These are phyloP conservation scores for Rhodeus uyekii DNA, from an alignment of 2,797 vertebrate species.

Conservation along the genomic window DNA sequence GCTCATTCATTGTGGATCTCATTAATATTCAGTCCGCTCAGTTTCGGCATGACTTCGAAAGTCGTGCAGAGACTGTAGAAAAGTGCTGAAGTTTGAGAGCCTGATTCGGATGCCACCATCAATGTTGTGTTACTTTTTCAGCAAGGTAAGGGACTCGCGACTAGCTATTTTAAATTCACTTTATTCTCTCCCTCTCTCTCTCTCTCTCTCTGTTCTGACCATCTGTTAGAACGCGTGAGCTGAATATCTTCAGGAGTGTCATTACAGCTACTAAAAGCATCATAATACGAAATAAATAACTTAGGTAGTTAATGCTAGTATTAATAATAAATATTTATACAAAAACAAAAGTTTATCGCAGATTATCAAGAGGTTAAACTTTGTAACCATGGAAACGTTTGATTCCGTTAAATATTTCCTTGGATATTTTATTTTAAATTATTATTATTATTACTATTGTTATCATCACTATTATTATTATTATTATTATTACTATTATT, in stretches of 20 bases:
- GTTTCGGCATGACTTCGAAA: neutral
- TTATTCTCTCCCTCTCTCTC: neutral
- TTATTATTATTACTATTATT: too few relatives aligned
- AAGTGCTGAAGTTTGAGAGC: neutral
- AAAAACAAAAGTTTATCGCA: neutral
- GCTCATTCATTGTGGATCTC: constrained; percentile 8
- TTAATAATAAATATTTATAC: neutral
- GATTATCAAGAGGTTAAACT: neutral
- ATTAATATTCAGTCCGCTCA: neutral
- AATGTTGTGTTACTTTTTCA: neutral
- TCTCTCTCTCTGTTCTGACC: neutral
- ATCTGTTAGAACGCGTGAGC: neutral
- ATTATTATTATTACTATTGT: too few relatives aligned
- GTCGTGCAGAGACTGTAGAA: neutral
- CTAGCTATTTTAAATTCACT: neutral
- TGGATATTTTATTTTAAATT: too few relatives aligned
- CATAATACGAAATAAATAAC: neutral
- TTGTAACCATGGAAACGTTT: too few relatives aligned
- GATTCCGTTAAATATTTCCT: neutral
- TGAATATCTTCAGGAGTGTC: neutral
- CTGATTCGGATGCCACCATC: neutral
- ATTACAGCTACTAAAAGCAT: neutral
- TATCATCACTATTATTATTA: too few relatives aligned
- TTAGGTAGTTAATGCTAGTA: too few relatives aligned
- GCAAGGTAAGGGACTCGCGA: neutral